Evolutionary conservation across 2,888 invertebrate species (phyloP), one percentile per base, ranked within the genome.

Genomic region (Apodemia mormo): DNA sequence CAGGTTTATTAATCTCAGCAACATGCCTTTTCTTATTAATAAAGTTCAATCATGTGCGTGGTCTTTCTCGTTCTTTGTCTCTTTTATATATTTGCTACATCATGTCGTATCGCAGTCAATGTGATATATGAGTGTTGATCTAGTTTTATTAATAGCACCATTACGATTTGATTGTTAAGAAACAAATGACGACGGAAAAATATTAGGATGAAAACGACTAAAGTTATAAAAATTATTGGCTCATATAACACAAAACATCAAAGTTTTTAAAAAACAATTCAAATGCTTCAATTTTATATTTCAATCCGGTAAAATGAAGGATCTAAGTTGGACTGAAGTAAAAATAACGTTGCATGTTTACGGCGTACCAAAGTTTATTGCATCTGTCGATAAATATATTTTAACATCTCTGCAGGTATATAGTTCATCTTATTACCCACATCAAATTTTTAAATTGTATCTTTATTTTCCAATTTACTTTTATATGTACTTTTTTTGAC

Each of bases 211-310:
- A 49, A 49, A 49, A 14, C n/a, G 4, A 49, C 49, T 49, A 45
- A 45, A 12, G 12, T 10, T n/a, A 6, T 14, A 49, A 49, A 49
- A 49, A n/a, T 49, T 14, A 49, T 49, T 49, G n/a, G 6, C 6
- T 14, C n/a, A 49, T 6, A 49, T n/a, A 14, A 49, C 49, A n/a
- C 5, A 5, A 49, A 49, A 14, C 14, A 5, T 49, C 3, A 49
- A 49, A 49, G 49, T 40, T 49, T n/a, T 49, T 49, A 14, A 49
- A 49, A 12, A 49, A 14, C 14, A 49, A n/a, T 67, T 67, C 67
- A 2, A 67, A 12, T 14, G 22, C 12, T 43, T 8, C n/a, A 37
- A 64, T 68, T 67, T 61, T 70, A 70, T 58, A 61, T 66, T 61
- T 61, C 61, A 33, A 61, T 33, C 12, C 61, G 61, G 29, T 5